phyloP scores from a whole-genome alignment of 1,140 invertebrate genomes.

The Drosophila lacertosa region DNA sequence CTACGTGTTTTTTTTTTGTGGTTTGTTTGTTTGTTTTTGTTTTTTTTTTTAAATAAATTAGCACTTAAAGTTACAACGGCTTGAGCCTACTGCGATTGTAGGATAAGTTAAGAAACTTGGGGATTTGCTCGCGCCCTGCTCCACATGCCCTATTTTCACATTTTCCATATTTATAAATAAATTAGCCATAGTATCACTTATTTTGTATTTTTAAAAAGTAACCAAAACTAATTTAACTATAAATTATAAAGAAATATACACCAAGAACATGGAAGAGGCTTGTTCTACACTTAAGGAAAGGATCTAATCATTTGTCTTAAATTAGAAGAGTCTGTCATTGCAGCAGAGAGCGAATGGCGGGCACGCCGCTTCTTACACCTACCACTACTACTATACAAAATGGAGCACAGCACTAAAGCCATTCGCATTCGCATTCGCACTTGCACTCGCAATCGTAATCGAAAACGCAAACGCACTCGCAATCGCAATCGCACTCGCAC shows the following conservation, averaged over 20 bases:
- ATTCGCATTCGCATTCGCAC: not conserved
- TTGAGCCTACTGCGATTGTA: slow-evolving; percentile 48
- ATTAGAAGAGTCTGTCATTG: slow-evolving; percentile 16
- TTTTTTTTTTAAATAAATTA: slow-evolving; percentile 68
- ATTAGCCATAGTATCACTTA: slow-evolving; percentile 82
- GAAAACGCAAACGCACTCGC: too few species aligned
- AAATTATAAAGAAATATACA: slow-evolving; percentile 67
- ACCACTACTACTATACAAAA: slow-evolving; percentile 31
- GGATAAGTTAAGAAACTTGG: slow-evolving; percentile 67
- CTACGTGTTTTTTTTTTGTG: slow-evolving; percentile 31
- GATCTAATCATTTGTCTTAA: slow-evolving; percentile 27
- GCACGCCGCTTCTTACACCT: slow-evolving; percentile 11
- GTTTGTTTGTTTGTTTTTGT: not conserved
- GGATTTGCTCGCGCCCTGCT: slow-evolving; percentile 12
- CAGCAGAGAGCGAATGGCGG: slow-evolving; percentile 50
- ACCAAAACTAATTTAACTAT: slow-evolving; percentile 77
- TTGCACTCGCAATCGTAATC: not conserved
- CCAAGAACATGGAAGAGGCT: slow-evolving; percentile 73
- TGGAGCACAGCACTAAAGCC: slow-evolving; percentile 19
- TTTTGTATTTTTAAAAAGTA: slow-evolving; percentile 79
- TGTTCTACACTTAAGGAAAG: slow-evolving; percentile 73
- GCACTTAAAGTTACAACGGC: slow-evolving; percentile 69
- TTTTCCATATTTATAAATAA: slow-evolving; percentile 72
- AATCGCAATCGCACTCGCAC: not conserved
- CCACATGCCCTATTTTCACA: slow-evolving; percentile 40